These are phyloP conservation scores for Harpagoxenus sublaevis DNA, from an alignment of 2,888 invertebrate species.

Conservation along the genomic window DNA sequence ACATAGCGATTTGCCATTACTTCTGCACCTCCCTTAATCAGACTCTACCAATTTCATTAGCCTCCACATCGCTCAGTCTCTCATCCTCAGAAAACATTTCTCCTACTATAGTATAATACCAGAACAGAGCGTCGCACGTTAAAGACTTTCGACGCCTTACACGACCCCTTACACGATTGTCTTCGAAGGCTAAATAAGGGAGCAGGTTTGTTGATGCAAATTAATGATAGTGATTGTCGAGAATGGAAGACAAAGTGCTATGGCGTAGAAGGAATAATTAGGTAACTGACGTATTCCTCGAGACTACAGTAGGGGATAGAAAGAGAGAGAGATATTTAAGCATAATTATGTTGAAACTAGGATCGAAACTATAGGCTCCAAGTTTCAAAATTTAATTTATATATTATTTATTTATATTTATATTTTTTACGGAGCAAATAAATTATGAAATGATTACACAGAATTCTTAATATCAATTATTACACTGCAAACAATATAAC, in stretches of 20 bases:
- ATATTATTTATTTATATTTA: background rate
- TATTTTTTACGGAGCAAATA: background rate
- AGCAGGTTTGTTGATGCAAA: slow-evolving; percentile 13
- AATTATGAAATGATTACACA: background rate
- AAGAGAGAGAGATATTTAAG: background rate
- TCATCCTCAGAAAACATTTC: background rate
- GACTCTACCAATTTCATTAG: background rate
- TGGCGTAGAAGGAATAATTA: slow-evolving; percentile 17
- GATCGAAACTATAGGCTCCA: background rate
- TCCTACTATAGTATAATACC: background rate
- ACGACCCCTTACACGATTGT: background rate
- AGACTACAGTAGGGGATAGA: background rate
- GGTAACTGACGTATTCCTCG: background rate
- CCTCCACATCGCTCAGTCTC: background rate
- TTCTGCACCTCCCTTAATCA: background rate
- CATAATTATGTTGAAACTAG: background rate
- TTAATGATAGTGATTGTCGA: slow-evolving; percentile 11
- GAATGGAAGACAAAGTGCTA: background rate
- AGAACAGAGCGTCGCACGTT: background rate
- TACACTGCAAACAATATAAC: background rate
- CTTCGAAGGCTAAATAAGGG: background rate
- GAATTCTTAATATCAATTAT: background rate
- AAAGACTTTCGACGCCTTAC: background rate
- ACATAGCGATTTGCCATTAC: background rate
- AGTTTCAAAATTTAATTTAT: background rate